phyloP scores from a whole-genome alignment of 2,113 vertebrate species.

The Microcebus ravelobensis region DNA sequence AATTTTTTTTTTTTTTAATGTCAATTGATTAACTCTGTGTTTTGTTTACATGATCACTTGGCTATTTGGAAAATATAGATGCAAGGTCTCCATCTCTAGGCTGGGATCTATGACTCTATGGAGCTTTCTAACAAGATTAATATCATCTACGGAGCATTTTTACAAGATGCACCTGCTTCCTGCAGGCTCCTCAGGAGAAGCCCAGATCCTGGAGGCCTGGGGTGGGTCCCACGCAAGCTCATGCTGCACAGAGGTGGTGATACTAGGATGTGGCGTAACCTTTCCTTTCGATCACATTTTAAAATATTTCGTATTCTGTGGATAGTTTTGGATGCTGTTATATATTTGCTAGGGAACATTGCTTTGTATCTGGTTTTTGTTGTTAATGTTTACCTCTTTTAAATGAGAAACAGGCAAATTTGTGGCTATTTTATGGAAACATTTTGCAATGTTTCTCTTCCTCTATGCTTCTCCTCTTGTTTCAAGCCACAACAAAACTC shows the following conservation, averaged over 20 bases:
- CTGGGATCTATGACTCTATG: not conserved
- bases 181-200: accelerated
- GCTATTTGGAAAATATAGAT: not conserved
- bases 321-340: not conserved
- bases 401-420: not conserved
- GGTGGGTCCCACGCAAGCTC: not conserved
- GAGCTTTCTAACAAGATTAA: not conserved
- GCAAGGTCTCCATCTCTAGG: not conserved
- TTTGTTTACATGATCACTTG: not conserved
- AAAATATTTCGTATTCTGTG: not conserved
- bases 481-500: not conserved
- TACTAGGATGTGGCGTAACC: not conserved
- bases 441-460: not conserved
- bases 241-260: accelerated
- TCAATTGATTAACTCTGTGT: not conserved
- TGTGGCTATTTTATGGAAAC: not conserved
- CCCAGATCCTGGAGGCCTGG: too few relatives aligned
- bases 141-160: not conserved
- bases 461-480: not conserved
- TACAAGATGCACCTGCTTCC: not conserved
- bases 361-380: not conserved
- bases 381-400: not conserved
- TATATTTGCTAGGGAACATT: not conserved
- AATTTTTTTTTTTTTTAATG: not conserved
- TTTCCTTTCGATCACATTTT: not conserved